Percentiles rank a stretch among this genome's conserved stretches.
These are phyloP conservation scores for Pseudomyrmex cubaensis DNA, from an alignment of 1,140 invertebrate genomes.

Conservation along the genomic window DNA sequence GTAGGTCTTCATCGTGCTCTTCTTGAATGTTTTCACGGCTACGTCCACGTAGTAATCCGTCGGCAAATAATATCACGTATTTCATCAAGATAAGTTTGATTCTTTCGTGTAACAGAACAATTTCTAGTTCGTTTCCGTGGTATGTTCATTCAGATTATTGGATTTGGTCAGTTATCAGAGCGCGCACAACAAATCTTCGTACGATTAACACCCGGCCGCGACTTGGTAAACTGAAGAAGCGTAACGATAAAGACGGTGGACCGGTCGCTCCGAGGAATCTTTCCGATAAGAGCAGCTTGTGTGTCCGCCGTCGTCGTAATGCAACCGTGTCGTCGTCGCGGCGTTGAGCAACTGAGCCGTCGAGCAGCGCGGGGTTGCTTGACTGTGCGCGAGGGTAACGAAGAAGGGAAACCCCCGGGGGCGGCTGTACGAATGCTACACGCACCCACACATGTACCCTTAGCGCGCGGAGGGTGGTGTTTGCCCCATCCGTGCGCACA, in stretches of 20 bases:
- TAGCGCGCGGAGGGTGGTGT: constrained; percentile 63
- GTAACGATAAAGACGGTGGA: neutral
- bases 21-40: neutral
- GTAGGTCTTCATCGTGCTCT: neutral
- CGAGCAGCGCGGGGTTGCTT: constrained; percentile 81
- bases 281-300: constrained; percentile 37
- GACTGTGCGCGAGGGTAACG: constrained; percentile 74
- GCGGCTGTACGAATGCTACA: constrained; percentile 69
- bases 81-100: neutral
- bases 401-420: constrained; percentile 79
- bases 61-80: neutral
- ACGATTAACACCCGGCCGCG: constrained; percentile 15
- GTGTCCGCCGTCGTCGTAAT: constrained; percentile 62
- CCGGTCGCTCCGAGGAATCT: constrained; percentile 20
- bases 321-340: constrained; percentile 84
- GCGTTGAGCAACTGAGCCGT: constrained; percentile 84
- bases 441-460: constrained; percentile 63
- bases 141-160: neutral
- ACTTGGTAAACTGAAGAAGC: neutral
- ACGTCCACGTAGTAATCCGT: neutral
- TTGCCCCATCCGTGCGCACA: constrained; percentile 58
- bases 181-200: neutral
- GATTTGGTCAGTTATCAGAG: neutral
- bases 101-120: neutral
- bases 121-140: neutral